Base-by-base conservation (phyloP, 2,797 vertebrate species). In the Hypotaenidia okinawae region DNA sequence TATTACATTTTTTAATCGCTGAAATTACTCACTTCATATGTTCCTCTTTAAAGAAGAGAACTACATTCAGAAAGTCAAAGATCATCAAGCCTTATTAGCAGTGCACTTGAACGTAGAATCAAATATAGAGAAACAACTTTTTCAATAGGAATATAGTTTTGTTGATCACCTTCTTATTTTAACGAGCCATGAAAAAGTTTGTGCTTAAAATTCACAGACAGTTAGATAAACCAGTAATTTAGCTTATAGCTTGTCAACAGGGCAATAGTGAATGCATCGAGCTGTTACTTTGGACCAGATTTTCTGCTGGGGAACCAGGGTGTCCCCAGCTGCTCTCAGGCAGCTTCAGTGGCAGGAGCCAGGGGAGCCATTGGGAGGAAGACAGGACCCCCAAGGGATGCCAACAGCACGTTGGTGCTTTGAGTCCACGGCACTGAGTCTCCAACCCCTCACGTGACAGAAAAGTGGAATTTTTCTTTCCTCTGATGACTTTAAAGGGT, bases 391-490 rank as follows among this genome's bases (percentile, higher is more conserved):
- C 27, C 11, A 5, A 21, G 16, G 3, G 51, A 27, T n/a, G 13
- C 32, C 43, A 78, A 32, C 7, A 24, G 3, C 70, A 24, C 0
- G 1, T 7, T 27, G 15, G 17, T 1, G 1, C 41, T 62, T 24
- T 14, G 4, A 25, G 13, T 17, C 51, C 27, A n/a, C 19, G 11
- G 11, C 23, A 35, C 10, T 14, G 32, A n/a, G 6, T 8, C 33
- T 75, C 57, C 2, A 2, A n/a, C 5, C 8, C 35, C 32, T 62
- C 24, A 27, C 10, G 1, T 3, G 16, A 39, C 10, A 49, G n/a
- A 45, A 59, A 86, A 88, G 9, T 3, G 8, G 12, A 32, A 9
- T 49, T 77, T 66, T 66, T 51, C 47, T 25, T 30, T 68, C 11
- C 41, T 5, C 12, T 15, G 6, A n/a, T 62, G 52, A 33, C 37